phyloP scores from a whole-genome alignment of 2,113 vertebrate species.

The Sorex araneus region DNA sequence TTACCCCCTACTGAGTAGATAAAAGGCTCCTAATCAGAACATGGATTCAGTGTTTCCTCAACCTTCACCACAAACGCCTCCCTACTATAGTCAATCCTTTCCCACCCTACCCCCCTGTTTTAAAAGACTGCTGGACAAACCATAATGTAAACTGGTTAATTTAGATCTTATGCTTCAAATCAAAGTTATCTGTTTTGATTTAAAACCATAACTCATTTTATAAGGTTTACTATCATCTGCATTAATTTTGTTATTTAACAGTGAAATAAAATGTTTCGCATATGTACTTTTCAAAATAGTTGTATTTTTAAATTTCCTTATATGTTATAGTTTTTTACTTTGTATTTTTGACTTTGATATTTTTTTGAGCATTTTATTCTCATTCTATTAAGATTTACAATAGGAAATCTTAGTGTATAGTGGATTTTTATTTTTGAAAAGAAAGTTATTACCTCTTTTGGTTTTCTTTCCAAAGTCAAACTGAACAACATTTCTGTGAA shows the following conservation, averaged over 20 bases:
- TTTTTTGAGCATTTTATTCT: no score
- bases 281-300: constrained; percentile 39
- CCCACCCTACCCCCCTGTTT: not conserved
- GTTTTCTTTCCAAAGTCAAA: constrained; percentile 51
- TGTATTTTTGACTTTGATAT: constrained; percentile 21
- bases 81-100: not conserved
- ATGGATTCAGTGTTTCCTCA: constrained; percentile 23
- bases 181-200: constrained; percentile 32
- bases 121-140: not conserved
- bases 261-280: constrained; percentile 19
- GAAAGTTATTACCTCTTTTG: constrained; percentile 27
- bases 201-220: constrained; percentile 46
- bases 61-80: not conserved
- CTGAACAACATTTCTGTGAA: constrained; percentile 35
- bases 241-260: constrained; percentile 49
- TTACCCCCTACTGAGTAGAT: not conserved
- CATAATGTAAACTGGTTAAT: constrained; percentile 9
- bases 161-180: constrained; percentile 17
- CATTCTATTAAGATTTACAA: no score
- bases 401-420: no score
- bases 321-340: constrained; percentile 11
- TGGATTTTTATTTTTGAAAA: constrained; percentile 9
- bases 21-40: not conserved
- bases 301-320: constrained; percentile 21
- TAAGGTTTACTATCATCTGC: constrained; percentile 12